Conservation (phyloP, 2,797 vertebrate genomes). For the Intellagama lesueurii region DNA sequence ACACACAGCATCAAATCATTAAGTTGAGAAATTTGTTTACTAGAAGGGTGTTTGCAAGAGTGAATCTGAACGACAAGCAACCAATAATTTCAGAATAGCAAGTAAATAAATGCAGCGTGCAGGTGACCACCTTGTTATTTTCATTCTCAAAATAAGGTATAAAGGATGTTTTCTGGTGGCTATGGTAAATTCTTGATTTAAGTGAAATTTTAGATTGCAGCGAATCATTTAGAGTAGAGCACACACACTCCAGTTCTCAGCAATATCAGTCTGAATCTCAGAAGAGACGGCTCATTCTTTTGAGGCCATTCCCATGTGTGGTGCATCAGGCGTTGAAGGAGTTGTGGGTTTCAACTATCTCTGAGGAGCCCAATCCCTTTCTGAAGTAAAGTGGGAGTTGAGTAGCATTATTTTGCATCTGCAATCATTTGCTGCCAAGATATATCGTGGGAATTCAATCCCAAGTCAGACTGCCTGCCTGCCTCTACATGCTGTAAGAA, state of each 20-base stretch:
- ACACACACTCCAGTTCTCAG: not conserved
- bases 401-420: not conserved
- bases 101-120: not conserved
- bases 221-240: not conserved
- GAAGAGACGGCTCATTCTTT: not conserved
- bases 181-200: not conserved
- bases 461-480: not conserved
- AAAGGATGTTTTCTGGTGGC: not conserved
- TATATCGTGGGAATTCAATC: not conserved
- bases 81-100: not conserved
- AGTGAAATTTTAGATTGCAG: not conserved
- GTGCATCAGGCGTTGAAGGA: not conserved
- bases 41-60: not conserved
- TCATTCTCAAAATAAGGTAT: not conserved
- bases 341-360: not conserved
- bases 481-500: slow-evolving; percentile 33
- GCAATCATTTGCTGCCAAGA: not conserved
- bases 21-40: not conserved
- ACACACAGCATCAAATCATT: not conserved
- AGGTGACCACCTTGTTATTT: not conserved
- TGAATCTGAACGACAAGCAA: not conserved
- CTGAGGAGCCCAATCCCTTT: not conserved
- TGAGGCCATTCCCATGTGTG: not conserved
- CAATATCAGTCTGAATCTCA: not conserved
- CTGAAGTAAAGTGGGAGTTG: not conserved